phyloP scores from a whole-genome alignment of 2,888 invertebrate species.

The Hypomecis punctinalis region DNA sequence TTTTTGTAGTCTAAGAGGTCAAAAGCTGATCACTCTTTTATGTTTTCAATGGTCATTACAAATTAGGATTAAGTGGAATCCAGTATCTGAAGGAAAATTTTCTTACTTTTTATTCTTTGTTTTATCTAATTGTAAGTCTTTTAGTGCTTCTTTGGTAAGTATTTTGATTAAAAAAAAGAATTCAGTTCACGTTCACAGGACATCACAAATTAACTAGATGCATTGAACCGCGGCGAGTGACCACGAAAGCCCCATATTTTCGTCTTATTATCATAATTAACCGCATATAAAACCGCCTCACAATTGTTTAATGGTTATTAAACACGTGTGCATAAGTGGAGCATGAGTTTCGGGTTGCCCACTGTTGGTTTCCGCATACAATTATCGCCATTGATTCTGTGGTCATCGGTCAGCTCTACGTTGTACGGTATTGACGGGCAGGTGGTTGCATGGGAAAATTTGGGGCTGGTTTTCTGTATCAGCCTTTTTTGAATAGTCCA shows the following conservation, averaged over 20 bases:
- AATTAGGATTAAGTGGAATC: no score
- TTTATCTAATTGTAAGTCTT: no score
- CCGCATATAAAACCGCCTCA: conserved; percentile 77
- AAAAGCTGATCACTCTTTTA: no score
- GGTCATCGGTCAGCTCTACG: conserved; percentile 54
- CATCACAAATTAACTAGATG: conserved; percentile 77
- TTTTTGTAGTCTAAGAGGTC: no score
- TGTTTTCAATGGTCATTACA: no score
- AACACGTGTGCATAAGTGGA: conserved; percentile 77
- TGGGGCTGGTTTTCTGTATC: no score
- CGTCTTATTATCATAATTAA: conserved; percentile 80
- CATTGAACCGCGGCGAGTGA: conserved; percentile 67
- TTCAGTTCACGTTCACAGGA: conserved; percentile 61
- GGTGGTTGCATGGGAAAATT: conserved; percentile 60
- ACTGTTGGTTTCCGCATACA: conserved; percentile 62
- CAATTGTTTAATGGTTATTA: conserved; percentile 80
- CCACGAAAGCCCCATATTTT: conserved; percentile 70
- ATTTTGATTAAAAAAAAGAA: conserved; percentile 19
- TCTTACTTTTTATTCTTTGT: no score
- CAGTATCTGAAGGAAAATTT: no score
- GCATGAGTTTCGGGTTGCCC: conserved; percentile 66
- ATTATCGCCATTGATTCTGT: conserved; percentile 83
- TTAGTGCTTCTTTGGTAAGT: not conserved
- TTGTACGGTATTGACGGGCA: conserved; percentile 49
- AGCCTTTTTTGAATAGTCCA: no score